phyloP scores from a whole-genome alignment of 2,888 invertebrate genomes.

The Thecophora atra region DNA sequence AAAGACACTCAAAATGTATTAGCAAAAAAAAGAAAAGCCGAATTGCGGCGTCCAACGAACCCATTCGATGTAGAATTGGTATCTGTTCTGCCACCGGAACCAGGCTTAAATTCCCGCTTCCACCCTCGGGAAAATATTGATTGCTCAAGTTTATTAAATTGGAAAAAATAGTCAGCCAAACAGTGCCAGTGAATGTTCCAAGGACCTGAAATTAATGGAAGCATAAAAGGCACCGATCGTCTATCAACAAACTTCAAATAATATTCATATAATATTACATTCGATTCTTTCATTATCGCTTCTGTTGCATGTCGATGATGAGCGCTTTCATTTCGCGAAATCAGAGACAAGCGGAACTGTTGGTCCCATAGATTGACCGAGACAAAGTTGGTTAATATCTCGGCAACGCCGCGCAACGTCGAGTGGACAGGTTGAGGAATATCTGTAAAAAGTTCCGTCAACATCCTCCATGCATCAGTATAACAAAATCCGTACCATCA shows the following conservation, averaged over 20 bases:
- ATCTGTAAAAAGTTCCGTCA: no score
- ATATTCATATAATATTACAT: not conserved
- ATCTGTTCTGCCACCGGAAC: conserved; percentile 85
- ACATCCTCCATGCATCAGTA: not conserved
- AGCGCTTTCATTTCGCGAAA: conserved; percentile 50
- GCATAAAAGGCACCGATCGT: no score
- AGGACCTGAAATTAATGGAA: conserved; percentile 48
- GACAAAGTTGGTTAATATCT: conserved; percentile 80
- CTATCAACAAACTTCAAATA: conserved; percentile 43
- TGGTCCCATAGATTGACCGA: conserved; percentile 85
- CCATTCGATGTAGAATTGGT: conserved; percentile 69
- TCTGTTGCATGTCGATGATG: conserved; percentile 46
- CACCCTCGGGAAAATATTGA: conserved; percentile 72
- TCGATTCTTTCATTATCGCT: not conserved
- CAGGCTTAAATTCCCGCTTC: conserved; percentile 78
- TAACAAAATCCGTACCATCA: conserved; percentile 48
- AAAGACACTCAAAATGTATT: not conserved
- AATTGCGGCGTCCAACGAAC: conserved; percentile 46
- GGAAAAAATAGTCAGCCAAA: conserved; percentile 70
- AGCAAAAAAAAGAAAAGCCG: not conserved
- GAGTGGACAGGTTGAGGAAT: conserved; percentile 77
- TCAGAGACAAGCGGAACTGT: conserved; percentile 64
- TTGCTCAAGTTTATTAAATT: conserved; percentile 78
- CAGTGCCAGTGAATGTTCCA: conserved; percentile 59
- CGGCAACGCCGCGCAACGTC: conserved; percentile 78